A percentile compares a stretch with the other conserved stretches of the same genome.
phyloP scores from a whole-genome alignment of 2,888 invertebrate genomes.

The Tachina fera region DNA sequence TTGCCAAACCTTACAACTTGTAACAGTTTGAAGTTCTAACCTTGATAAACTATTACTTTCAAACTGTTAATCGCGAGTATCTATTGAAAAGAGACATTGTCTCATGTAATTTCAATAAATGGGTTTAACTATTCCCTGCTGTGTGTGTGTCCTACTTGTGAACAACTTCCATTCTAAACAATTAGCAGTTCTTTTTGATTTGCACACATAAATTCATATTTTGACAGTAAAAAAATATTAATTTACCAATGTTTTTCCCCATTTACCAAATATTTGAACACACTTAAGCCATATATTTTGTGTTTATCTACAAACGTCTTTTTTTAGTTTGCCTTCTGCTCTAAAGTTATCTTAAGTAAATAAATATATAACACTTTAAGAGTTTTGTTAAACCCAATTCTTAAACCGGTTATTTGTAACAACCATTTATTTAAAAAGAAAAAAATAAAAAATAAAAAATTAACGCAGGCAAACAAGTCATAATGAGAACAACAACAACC shows the following conservation, averaged over 20 bases:
- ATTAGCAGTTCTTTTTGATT: constrained; percentile 6
- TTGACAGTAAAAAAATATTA: constrained; percentile 16
- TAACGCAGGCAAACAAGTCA: constrained; percentile 4
- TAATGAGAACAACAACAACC: not conserved
- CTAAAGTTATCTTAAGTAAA: constrained; percentile 29
- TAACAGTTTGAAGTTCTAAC: not conserved
- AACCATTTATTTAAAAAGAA: constrained; percentile 24
- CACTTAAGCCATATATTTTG: not conserved
- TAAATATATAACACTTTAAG: constrained; percentile 41
- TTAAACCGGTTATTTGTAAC: constrained; percentile 53
- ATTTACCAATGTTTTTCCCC: constrained; percentile 22
- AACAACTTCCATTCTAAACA: not conserved
- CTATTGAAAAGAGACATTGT: not conserved
- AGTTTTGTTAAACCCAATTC: constrained; percentile 57
- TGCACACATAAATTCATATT: not conserved
- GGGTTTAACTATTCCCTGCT: too few species aligned
- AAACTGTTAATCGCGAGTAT: not conserved
- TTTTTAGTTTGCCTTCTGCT: not conserved
- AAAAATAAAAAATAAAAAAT: not conserved
- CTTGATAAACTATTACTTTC: not conserved
- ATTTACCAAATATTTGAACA: constrained; percentile 14
- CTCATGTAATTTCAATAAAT: not conserved
- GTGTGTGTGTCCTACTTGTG: constrained; percentile 4
- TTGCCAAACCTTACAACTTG: too few species aligned
- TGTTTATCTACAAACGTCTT: not conserved